Evolutionary conservation across 2,888 invertebrate genomes (phyloP), one percentile per base, ranked within the genome.

Genomic region (Acrocera orbiculus): DNA sequence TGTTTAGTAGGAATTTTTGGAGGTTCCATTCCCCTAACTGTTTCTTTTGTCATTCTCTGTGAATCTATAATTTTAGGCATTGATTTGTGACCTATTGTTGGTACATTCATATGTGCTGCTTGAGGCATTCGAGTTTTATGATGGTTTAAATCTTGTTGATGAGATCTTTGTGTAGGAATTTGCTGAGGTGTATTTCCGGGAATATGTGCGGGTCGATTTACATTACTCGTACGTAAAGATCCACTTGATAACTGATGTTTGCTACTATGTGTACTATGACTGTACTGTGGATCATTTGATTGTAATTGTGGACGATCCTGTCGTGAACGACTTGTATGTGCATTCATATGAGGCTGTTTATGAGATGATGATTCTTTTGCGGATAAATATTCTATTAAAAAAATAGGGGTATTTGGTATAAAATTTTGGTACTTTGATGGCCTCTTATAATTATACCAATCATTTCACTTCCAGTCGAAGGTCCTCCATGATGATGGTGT

Each of bases 321-420:
- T 32, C 37, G 32, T 29, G 47, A 42, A 15, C 56, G 50, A 45
- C 39, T 46, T 9, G 40, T 34, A 32, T 30, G 30, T 15, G 26
- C 30, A 16, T 33, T 10, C 4, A 25, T 9, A 4, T 42, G 20
- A 22, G 39, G 37, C 37, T 44, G 45, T 22, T 44, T 44, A 19
- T 45, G 42, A 29, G 40, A 26, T 34, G 29, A 30, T 17, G 34
- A 16, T n/a, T n/a, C n/a, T n/a, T n/a, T n/a, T 19, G 37, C 44
- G 4, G 48, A 45, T 36, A 55, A 59, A 39, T 56, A 53, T 43
- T 58, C 58, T 44, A 34, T 15, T 25, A 16, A 16, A 8, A 16
- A 29, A 10, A 10, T 10, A 31, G 7, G 10, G 5, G 19, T 15
- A 19, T 32, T 14, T 17, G 17, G 9, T 22, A 5, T 6, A 10